Evolutionary conservation across 2,113 vertebrate species (phyloP), one percentile per base, ranked within the genome.

Genomic region (Dendrocopos noguchii): DNA sequence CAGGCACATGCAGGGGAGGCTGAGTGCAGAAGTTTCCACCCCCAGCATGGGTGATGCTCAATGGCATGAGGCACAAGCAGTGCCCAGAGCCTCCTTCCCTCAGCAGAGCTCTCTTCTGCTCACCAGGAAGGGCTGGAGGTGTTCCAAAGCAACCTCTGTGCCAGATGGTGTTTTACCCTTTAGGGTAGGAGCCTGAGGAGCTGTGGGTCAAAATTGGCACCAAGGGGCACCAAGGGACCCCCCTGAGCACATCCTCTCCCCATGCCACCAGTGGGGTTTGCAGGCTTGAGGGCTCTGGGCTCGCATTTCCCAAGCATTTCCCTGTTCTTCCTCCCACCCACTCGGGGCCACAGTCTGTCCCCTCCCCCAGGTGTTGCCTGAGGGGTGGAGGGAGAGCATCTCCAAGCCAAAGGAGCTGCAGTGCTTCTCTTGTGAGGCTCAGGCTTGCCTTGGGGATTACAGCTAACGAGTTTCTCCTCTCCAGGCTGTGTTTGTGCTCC

Each of bases 401-500:
- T 52, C 21, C 0, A 3, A 42, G 56, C 21, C 63, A 42, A 18
- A 65, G 29, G 5, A 29, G 7, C 1, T 28, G 13, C 34, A 24
- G 27, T 39, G 29, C 34, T 70, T 14, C 72, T 52, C 3, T 0
- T 9, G 21, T 0, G 22, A 70, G 55, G 42, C 12, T 83, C 60
- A 63, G 46, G 13, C 2, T 0, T 2, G 0, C 25, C 27, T 13
- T 12, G 10, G 16, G 5, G 31, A 4, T 42, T 65, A 77, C 11
- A n/a, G 3, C 27, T 57, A 3, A 83, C 2, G 44, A 34, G 13
- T 22, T 82, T 77, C 71, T 93, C 10, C 74, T 78, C 89, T 57
- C 31, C 60, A 98, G 98, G 86, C 46, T 95, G 16, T 95, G 91
- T 27, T 47, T 88, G 50, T 88, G 76, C 61, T 96, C 97, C 65